Percentiles rank a stretch among this genome's conserved stretches.
These are phyloP conservation scores for Porites evermanni DNA, from an alignment of 92 coral and sea anemone genomes.

Conservation along the genomic window DNA sequence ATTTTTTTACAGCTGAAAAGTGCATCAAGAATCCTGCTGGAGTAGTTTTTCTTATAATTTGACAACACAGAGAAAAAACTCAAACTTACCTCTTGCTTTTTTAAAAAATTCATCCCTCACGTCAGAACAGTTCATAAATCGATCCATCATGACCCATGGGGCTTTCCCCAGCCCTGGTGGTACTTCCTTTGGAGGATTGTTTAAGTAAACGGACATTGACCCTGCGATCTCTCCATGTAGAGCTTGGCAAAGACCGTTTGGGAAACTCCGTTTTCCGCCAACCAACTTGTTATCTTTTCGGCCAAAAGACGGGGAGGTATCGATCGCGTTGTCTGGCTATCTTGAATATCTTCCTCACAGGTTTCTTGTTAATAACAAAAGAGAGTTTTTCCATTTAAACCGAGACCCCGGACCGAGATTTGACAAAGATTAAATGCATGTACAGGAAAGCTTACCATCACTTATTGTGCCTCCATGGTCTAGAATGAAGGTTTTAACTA, in stretches of 20 bases:
- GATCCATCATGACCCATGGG: conserved; percentile 16
- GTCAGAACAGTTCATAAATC: not conserved
- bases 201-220: conserved; percentile 3
- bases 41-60: not conserved
- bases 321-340: not conserved
- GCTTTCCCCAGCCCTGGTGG: conserved; percentile 24
- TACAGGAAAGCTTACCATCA: conserved; percentile 17
- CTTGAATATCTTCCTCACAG: not conserved
- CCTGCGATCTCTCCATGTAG: conserved; percentile 28
- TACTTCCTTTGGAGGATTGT: conserved; percentile 24
- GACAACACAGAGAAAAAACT: conserved; percentile 1
- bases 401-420: not conserved
- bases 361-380: conserved; percentile 4
- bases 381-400: conserved; percentile 7
- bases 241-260: conserved; percentile 22
- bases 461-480: conserved; percentile 20
- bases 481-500: not conserved
- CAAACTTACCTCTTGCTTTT: conserved; percentile 24
- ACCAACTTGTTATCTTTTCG: not conserved
- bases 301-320: conserved; percentile 10
- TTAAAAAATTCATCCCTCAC: conserved; percentile 10
- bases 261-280: conserved; percentile 6
- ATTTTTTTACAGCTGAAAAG: conserved; percentile 10
- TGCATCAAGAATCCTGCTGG: not conserved
- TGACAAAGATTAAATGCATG: not conserved